A percentile compares a stretch with the other conserved stretches of the same genome.
phyloP scores from a whole-genome alignment of 2,113 vertebrate genomes.

The Gobius niger region DNA sequence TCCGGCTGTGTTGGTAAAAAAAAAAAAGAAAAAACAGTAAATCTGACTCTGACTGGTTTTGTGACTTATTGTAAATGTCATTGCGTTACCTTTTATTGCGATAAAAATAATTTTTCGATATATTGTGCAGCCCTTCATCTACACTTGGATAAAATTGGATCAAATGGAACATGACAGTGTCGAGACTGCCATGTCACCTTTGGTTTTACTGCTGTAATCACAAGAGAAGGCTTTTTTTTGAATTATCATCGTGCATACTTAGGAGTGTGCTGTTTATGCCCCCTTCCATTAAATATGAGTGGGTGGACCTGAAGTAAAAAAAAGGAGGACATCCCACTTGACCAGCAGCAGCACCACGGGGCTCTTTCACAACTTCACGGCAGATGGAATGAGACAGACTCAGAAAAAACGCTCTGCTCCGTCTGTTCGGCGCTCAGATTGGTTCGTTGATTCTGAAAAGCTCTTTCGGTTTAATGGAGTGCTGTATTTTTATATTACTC shows the following conservation, averaged over 20 bases:
- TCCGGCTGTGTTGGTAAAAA: too few relatives aligned
- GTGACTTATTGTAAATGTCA: too few relatives aligned
- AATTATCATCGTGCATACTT: background rate
- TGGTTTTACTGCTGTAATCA: background rate
- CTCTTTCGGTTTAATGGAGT: too few relatives aligned
- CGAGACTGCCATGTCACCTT: background rate
- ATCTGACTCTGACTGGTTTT: too few relatives aligned
- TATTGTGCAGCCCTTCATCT: too few relatives aligned
- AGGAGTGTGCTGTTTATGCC: background rate
- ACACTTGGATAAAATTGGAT: too few relatives aligned
- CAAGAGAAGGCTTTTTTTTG: background rate
- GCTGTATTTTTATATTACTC: too few relatives aligned
- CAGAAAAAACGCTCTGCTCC: constrained; percentile 14
- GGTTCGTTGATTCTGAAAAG: background rate
- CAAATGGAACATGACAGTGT: background rate
- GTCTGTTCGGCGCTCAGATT: constrained; percentile 2
- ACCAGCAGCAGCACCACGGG: constrained; percentile 14
- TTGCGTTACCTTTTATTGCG: too few relatives aligned
- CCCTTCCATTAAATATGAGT: constrained; percentile 14
- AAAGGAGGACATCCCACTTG: constrained; percentile 13
- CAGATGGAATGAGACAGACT: constrained; percentile 29
- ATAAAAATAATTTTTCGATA: too few relatives aligned
- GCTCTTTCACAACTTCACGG: constrained; percentile 24
- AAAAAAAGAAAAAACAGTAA: too few relatives aligned
- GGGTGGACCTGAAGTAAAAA: constrained; percentile 19